Conservation (phyloP, 2,888 invertebrate species). For the Julus scanicus region DNA sequence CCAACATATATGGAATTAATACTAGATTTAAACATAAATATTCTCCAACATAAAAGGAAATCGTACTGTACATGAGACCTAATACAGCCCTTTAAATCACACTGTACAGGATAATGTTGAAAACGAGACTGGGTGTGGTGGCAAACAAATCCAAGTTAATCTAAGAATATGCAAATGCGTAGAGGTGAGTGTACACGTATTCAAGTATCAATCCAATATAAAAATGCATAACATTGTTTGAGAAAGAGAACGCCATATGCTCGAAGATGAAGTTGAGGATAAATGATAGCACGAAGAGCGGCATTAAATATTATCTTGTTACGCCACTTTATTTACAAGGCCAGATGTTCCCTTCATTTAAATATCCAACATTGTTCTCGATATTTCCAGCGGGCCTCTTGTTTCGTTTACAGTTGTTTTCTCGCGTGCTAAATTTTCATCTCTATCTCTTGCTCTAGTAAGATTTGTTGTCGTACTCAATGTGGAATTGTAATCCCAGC, state of each 20-base stretch:
- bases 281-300: slow-evolving; percentile 29
- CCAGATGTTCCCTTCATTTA: slow-evolving; percentile 46
- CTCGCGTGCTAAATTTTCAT: background rate
- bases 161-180: background rate
- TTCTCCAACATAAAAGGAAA: no score
- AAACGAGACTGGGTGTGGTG: background rate
- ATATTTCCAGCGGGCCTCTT: background rate
- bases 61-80: no score
- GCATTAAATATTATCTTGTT: slow-evolving; percentile 38
- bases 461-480: slow-evolving; percentile 31
- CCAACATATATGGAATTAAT: no score
- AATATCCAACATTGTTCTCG: slow-evolving; percentile 31
- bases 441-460: background rate
- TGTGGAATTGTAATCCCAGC: slow-evolving; percentile 13
- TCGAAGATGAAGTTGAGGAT: background rate
- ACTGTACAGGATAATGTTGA: background rate
- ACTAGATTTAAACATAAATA: no score
- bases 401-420: background rate
- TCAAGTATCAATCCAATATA: background rate
- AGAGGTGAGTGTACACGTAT: background rate
- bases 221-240: background rate
- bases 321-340: slow-evolving; percentile 41
- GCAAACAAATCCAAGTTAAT: background rate
- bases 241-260: background rate
- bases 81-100: background rate